Evolutionary conservation across 2,888 invertebrate species (phyloP), one percentile per base, ranked within the genome.

Genomic region (Xylocampa areola): DNA sequence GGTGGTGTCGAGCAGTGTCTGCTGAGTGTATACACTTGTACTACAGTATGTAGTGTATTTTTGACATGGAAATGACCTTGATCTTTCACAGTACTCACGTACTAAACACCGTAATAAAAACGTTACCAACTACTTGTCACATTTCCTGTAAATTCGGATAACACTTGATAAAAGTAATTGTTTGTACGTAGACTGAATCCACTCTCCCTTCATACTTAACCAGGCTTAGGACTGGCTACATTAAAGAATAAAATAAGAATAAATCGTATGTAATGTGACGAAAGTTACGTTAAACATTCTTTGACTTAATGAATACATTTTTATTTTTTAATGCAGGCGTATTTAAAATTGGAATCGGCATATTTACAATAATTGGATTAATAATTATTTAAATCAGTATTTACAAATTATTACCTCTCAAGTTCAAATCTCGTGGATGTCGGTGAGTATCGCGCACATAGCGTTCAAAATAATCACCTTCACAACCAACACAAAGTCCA

Each of bases 251-350:
- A 21, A 21, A 21, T 21, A 21, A 21, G 21, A 21, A 21, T 21
- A 21, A 21, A 21, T 21, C 21, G 21, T 21, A 21, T 21, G 21
- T 21, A 21, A 21, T 21, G 21, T 21, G 21, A 21, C 21, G 21
- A 21, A 21, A 21, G 21, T 21, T 21, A 21, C 21, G 21, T 21
- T 21, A 21, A 21, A 21, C 21, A 21, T 21, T 21, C 21, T 21
- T 21, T 21, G 21, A 21, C 21, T 21, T 21, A 21, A 21, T 21
- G 3, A 21, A 25, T 6, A 2, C 25, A 25, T 29, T 29, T 29
- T 29, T 3, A 29, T 29, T 29, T n/a, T 29, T 29, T 29, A 29
- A 11, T 29, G 29, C n/a, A 29, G 29, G 29, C 29, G 29, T 29
- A 29, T 29, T 29, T 29, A 29, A 29, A 29, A 29, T 11, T 29